These are phyloP conservation scores for Zaprionus ornatus DNA, from an alignment of 1,140 invertebrate species.

Conservation along the genomic window DNA sequence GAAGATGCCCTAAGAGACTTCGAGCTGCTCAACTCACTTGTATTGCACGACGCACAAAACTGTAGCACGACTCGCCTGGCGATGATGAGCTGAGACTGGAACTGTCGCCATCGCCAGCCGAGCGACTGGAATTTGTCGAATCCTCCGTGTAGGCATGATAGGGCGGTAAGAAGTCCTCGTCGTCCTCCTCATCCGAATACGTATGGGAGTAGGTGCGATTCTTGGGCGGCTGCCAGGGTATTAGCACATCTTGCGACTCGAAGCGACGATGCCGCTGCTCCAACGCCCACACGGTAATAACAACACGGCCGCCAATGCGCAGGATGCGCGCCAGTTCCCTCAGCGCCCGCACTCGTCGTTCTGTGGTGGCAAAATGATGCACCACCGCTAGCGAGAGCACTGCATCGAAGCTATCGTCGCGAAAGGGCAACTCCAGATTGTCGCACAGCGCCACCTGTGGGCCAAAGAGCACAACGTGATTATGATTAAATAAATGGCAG, in stretches of 20 bases:
- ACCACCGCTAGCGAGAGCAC: conserved; percentile 97
- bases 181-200: conserved; percentile 80
- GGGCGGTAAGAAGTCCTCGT: conserved; percentile 84
- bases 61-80: conserved; percentile 97
- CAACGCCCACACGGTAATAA: conserved; percentile 98
- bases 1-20: neutral
- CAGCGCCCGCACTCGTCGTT: conserved; percentile 93
- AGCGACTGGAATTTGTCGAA: conserved; percentile 84
- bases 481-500: conserved; percentile 1
- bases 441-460: conserved; percentile 93
- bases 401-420: conserved; percentile 96
- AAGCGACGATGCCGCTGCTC: conserved; percentile 94
- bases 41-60: conserved; percentile 94
- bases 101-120: conserved; percentile 84
- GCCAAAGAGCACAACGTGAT: conserved; percentile 8
- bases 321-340: conserved; percentile 94
- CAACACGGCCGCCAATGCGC: conserved; percentile 94
- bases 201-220: conserved; percentile 82
- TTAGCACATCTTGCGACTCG: conserved; percentile 93
- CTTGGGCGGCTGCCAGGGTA: conserved; percentile 95
- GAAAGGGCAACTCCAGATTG: conserved; percentile 94
- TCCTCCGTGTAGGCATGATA: conserved; percentile 89
- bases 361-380: conserved; percentile 96
- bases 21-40: conserved; percentile 85
- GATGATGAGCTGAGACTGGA: conserved; percentile 94